Base-by-base conservation (phyloP, 2,888 invertebrate genomes). In the Melinopterus prodromus region DNA sequence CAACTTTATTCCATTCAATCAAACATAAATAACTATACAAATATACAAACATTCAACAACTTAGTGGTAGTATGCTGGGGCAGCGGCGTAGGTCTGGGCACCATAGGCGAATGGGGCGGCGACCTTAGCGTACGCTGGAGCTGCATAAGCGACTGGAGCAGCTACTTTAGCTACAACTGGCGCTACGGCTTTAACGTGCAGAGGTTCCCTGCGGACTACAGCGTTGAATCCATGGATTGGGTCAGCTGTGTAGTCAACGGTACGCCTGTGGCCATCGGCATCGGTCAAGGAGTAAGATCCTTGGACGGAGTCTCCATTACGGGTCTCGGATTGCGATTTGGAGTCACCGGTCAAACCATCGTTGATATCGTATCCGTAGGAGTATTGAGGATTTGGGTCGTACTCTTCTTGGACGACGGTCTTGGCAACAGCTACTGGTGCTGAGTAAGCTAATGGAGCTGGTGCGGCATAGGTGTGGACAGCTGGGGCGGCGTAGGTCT, bases 211-310 rank as follows among this genome's bases (percentile, higher is more conserved):
- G 88, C 91, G 92, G 0, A 93, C 93, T 72, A 93, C 91, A 7
- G 93, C 93, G 88, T 93, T 93, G 89, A 93, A 93, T 0, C 93
- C 93, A 83, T 92, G 91, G 79, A 91, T 90, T 35, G 92, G 91
- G 86, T 93, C 93, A 16, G 93, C 92, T 69, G 90, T 90, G 86
- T 92, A 92, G 84, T 91, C 91, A 14, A 92, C 91, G 84, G 90
- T 88, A 81, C 91, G 89, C 81, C 89, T 88, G 78, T 90, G 90
- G 84, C 92, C 92, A 84, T 92, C 91, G 82, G 92, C 89, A 85
- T 92, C 92, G 77, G 90, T 88, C 4, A 92, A 85, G 37, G 91
- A 91, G 86, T 92, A 92, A 83, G 90, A 88, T 77, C 92, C 92
- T 84, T 91, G 90, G 69, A 92, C 92, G 79, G 90, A 90, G 86